Evolutionary conservation across 1,140 invertebrate species (phyloP).

Genomic region (Nomia melanderi): DNA sequence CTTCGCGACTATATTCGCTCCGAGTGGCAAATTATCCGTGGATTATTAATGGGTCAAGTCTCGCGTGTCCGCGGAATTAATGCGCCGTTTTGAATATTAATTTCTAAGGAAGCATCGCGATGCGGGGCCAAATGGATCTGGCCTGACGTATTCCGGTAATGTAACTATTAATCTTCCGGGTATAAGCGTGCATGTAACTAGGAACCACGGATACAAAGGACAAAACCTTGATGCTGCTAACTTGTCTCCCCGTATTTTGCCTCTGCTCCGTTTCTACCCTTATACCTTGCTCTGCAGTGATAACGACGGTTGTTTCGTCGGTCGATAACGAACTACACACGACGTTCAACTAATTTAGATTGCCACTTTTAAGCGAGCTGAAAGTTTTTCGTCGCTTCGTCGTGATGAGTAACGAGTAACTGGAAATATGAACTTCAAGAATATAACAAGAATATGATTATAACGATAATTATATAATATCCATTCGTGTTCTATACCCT

Average conservation of each 20-base stretch:
- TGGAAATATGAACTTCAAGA: no score
- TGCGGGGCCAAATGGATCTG: conserved; percentile 34
- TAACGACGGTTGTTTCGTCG: not conserved
- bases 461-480: no score
- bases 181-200: conserved; percentile 5
- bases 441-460: no score
- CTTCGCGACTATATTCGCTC: not conserved
- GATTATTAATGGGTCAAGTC: conserved; percentile 45
- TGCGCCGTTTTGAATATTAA: conserved; percentile 46
- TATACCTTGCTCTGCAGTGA: not conserved
- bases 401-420: no score
- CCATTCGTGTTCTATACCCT: no score
- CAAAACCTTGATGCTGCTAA: conserved; percentile 44
- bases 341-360: not conserved
- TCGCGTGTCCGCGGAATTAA: conserved; percentile 47
- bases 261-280: not conserved
- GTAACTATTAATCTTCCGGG: conserved; percentile 43
- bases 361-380: not conserved
- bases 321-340: not conserved
- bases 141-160: conserved; percentile 35
- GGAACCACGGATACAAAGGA: conserved; percentile 16
- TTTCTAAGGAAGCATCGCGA: conserved; percentile 44
- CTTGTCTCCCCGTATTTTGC: conserved; percentile 22
- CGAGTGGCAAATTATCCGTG: conserved; percentile 40
- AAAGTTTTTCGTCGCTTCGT: no score